Base-by-base conservation (phyloP, 2,888 invertebrate genomes). In the Ophonus ardosiacus region DNA sequence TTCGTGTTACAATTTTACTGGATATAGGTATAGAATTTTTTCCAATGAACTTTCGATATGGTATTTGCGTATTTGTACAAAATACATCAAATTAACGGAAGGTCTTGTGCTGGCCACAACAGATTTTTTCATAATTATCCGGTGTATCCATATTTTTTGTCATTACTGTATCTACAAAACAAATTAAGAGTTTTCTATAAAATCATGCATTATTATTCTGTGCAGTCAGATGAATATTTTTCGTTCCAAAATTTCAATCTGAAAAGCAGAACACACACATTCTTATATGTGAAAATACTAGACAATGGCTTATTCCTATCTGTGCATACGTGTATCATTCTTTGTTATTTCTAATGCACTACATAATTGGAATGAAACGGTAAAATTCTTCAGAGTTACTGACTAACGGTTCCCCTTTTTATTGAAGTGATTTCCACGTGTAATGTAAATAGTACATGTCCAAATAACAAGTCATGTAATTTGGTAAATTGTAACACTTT, bases 321-420 rank as follows among this genome's bases (percentile, higher is more conserved):
- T 59, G n/a, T 17, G 59, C 18, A 17, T 59, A 59, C 59, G 59
- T 59, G 63, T 63, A 63, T 24, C 18, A 18, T 68, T 38, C 68
- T 38, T 63, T 68, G 68, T 68, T 68, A 38, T 7, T 68, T 68
- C 10, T 68, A 68, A n/a, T 68, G 68, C 68, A 68, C 68, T 38
- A 68, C 43, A 74, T 74, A 74, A 74, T 74, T 74, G 71, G 40
- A 15, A 43, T 8, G 18, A 74, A 74, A 74, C 71, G 71, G 71
- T 74, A 74, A 74, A 74, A 74, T 21, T 74, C 15, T 68, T 68
- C 15, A 38, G 68, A 68, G 71, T 74, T 17, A 10, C 4, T 74
- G 43, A 10, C 4, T 74, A 74, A 74, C 71, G 71, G 71, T 74
- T 43, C 5, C 40, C 17, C 15, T 43, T 43, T 74, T 74, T 74